Evolutionary conservation across 2,888 invertebrate species (phyloP).

Genomic region (Acanthococcus lagerstroemiae): DNA sequence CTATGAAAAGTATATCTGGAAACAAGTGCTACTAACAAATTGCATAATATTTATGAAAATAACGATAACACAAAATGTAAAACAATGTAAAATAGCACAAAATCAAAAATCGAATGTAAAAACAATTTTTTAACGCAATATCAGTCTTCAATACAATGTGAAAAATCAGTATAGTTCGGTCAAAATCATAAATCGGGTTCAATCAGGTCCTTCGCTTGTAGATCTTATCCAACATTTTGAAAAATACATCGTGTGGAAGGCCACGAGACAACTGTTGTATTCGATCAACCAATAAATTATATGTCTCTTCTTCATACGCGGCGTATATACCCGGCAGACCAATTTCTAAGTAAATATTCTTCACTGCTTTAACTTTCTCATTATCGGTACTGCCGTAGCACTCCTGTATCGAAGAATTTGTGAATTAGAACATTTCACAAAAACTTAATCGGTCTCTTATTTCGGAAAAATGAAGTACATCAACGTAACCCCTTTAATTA

Average conservation of each 20-base stretch:
- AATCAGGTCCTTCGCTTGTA: conserved; percentile 58
- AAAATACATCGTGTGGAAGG: conserved; percentile 69
- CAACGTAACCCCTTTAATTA: no score
- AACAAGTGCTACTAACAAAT: no score
- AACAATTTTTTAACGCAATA: no score
- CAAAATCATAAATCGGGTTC: no score
- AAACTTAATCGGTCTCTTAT: background rate
- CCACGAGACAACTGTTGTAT: conserved; percentile 74
- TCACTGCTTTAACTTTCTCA: conserved; percentile 57
- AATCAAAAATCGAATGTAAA: no score
- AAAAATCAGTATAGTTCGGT: no score
- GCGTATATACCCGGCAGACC: conserved; percentile 65
- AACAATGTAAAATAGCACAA: no score
- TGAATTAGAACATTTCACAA: background rate
- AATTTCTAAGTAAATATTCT: conserved; percentile 65
- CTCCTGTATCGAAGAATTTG: conserved; percentile 47
- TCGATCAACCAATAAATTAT: conserved; percentile 68
- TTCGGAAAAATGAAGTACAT: no score
- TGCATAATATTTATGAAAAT: no score
- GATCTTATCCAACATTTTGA: conserved; percentile 69
- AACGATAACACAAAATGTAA: no score
- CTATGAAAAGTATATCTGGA: no score
- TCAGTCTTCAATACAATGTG: no score
- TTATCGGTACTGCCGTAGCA: conserved; percentile 63
- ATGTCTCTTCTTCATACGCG: conserved; percentile 74